Evolutionary conservation across 35 echinoderm and acorn worm species (phyloP), one percentile per base, ranked within the genome.

Genomic region (Chiridota heheva): DNA sequence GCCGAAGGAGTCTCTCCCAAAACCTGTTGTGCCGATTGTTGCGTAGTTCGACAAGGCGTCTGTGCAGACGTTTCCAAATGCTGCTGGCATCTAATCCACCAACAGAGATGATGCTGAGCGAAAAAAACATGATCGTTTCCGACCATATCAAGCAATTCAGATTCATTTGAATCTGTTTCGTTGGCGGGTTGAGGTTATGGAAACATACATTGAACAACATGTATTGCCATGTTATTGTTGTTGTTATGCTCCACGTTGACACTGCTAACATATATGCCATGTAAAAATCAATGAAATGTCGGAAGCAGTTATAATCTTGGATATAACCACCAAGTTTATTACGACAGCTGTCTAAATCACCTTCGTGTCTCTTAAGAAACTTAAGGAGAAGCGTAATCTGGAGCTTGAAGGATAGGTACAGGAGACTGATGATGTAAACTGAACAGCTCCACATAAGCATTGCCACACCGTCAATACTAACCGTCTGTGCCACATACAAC

Each of bases 161-260:
- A 35, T 38, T 62, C 13, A 2, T 20, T 31, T 78, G 51, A 25
- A 78, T 13, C 0, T 58, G 15, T n/a, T n/a, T n/a, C n/a, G n/a
- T n/a, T n/a, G n/a, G n/a, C 6, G 31, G 16, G 36, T 78, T 42
- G 20, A 40, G 33, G 0, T 20, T 4, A 6, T 60, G 16, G 1
- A 60, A 34, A 42, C 55, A 60, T 15, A 38, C 25, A 4, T 57
- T 57, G 3, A 58, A 58, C 4, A 78, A 17, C 4, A 16, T 36
- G 53, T 78, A 78, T 37, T 78, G 75, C 75, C 75, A 78, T 13
- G 33, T 78, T 31, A 78, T 42, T 32, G 58, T 78, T 29, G 75
- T 61, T 8, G 75, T 78, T 36, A 78, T 42, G 28, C 55, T 57
- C 36, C 58, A 58, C 2, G 62, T 57, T 3, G 75, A 60, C 18